Base-by-base conservation (phyloP, 1,140 invertebrate genomes). In the Carposina sasakii region DNA sequence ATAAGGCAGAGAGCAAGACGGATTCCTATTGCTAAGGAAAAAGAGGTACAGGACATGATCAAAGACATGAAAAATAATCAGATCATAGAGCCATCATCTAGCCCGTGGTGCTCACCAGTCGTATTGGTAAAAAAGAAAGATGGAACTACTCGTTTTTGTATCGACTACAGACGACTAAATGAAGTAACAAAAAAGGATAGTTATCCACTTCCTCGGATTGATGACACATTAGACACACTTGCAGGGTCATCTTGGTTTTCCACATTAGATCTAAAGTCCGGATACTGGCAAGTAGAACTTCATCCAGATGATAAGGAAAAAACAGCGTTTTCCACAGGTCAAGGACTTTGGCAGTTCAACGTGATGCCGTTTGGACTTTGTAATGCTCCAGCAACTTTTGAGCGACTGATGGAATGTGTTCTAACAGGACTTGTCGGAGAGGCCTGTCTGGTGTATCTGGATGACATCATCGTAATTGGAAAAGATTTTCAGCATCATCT, bases 281-380 rank as follows among this genome's bases (percentile, higher is more conserved):
- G 65, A 6, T 81, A 72, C 57, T 77, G 67, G 65, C 72, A 78
- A 56, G 71, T 82, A 13, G 58, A 60, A 16, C 12, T 71, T 10
- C 50, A 62, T 26, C 41, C 50, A 51, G 34, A 48, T 10, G 55
- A 37, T 46, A 63, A 44, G 54, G 66, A 47, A 33, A 65, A 67
- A 43, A 75, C 67, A 0, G 69, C 71, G 0, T 73, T 75, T 53
- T 52, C 57, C 0, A 65, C 63, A 8, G 60, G 59, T 16, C 46
- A 48, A n/a, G 64, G 67, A 0, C 34, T 72, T 2, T 75, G 41
- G 50, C 60, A 76, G 19, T 78, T 71, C 52, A 57, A 49, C 3
- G 20, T 50, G 8, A 59, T 69, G 42, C 52, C 44, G 1, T 59
- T 55, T 54, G 59, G 59, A 20, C 36, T 78, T 15, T 43, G 43